Conservation (phyloP, 2,888 invertebrate genomes). For the Hemicrepidius hirtus region DNA sequence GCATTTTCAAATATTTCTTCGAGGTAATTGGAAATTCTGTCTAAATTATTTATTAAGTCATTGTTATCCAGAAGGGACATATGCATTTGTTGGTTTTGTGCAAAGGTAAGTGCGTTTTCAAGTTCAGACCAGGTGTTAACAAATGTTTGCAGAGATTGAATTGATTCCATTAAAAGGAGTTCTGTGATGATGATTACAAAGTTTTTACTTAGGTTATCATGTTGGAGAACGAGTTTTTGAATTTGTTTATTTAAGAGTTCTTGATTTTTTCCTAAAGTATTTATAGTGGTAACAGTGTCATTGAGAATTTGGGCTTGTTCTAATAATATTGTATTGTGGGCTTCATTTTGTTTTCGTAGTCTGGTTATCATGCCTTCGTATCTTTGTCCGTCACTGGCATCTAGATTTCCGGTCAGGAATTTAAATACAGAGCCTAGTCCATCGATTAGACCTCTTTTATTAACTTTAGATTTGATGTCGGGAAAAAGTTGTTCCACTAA, state of each 20-base stretch:
- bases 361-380: background rate
- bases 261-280: background rate
- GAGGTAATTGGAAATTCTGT: too few species aligned
- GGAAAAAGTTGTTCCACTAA: background rate
- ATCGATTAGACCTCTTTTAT: constrained; percentile 8
- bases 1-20: too few species aligned
- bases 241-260: background rate
- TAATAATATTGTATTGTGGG: background rate
- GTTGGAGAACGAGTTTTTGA: background rate
- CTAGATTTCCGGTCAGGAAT: too few species aligned
- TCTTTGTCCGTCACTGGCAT: background rate
- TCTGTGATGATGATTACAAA: background rate
- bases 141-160: background rate
- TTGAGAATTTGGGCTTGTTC: too few species aligned
- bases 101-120: too few species aligned
- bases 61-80: too few species aligned
- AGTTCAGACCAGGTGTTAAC: background rate
- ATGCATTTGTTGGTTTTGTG: too few species aligned
- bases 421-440: background rate
- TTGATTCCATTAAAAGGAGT: background rate
- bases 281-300: background rate
- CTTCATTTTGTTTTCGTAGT: background rate
- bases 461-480: too few species aligned
- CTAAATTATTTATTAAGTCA: too few species aligned
- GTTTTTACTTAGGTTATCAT: background rate